Evolutionary conservation across 2,113 vertebrate genomes (phyloP).

Genomic region (Pollachius pollachius): DNA sequence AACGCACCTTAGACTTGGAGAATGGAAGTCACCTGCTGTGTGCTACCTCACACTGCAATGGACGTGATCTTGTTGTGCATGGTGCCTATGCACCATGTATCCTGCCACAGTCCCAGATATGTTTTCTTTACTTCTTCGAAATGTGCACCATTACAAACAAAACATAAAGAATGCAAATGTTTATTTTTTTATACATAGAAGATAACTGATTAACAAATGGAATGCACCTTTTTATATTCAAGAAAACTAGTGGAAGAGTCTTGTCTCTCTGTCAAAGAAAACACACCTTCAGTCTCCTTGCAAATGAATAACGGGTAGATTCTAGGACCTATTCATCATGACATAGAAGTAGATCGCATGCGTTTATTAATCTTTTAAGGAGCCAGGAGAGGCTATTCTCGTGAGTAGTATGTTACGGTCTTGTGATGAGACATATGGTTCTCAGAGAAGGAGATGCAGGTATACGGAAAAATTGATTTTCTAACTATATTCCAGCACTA

Average conservation of each 20-base stretch:
- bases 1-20: slow-evolving; percentile 64
- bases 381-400: neutral
- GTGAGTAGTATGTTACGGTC: slow-evolving; percentile 2
- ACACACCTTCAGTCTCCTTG: neutral
- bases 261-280: slow-evolving; percentile 47
- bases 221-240: slow-evolving; percentile 29
- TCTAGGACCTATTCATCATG: slow-evolving; percentile 1
- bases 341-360: slow-evolving; percentile 1
- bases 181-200: slow-evolving; percentile 44
- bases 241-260: slow-evolving; percentile 11
- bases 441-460: neutral
- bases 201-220: slow-evolving; percentile 9
- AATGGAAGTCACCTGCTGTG: slow-evolving; percentile 38
- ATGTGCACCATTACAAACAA: slow-evolving; percentile 6
- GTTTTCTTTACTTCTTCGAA: slow-evolving; percentile 14
- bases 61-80: slow-evolving; percentile 27
- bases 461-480: neutral
- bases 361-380: slow-evolving; percentile 6
- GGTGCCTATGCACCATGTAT: slow-evolving; percentile 51
- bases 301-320: neutral
- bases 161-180: neutral
- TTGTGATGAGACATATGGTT: neutral
- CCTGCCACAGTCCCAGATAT: slow-evolving; percentile 27
- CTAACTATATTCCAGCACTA: slow-evolving; percentile 31
- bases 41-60: slow-evolving; percentile 22